A percentile compares a stretch with the other conserved stretches of the same genome.
These are phyloP conservation scores for Orchesellides sinensis DNA, from an alignment of 2,888 invertebrate species.

Conservation along the genomic window DNA sequence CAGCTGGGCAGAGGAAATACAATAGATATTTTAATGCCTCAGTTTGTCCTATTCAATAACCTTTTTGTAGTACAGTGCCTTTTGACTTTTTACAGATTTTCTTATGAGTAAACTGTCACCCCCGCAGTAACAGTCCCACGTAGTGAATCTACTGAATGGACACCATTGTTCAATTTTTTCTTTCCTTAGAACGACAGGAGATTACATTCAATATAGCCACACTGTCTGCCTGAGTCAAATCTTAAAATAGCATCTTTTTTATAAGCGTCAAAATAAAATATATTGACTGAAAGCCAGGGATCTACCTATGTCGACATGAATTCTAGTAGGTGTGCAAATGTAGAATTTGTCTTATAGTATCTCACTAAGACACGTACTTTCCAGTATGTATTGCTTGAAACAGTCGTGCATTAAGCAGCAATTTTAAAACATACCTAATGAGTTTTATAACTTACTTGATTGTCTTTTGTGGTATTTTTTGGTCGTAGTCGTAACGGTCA, in stretches of 20 bases:
- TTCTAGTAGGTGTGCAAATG: too few species aligned
- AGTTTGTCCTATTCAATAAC: constrained; percentile 12
- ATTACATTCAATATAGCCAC: constrained; percentile 45
- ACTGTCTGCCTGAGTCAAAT: constrained; percentile 59
- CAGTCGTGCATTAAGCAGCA: too few species aligned
- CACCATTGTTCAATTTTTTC: constrained; percentile 7
- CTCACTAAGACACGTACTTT: too few species aligned
- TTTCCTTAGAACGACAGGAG: constrained; percentile 7
- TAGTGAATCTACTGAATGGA: constrained; percentile 10
- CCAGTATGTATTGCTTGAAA: too few species aligned
- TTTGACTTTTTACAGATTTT: constrained; percentile 20
- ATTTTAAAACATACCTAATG: not conserved
- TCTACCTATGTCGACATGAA: too few species aligned
- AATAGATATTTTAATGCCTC: not conserved
- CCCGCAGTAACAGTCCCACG: constrained; percentile 54
- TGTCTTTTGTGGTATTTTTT: not conserved
- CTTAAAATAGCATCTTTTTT: constrained; percentile 42
- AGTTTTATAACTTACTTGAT: constrained; percentile 3
- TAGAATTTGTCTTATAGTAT: too few species aligned
- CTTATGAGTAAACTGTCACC: constrained; percentile 25
- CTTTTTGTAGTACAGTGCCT: not conserved
- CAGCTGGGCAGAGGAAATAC: not conserved
- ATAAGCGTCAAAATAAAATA: not conserved
- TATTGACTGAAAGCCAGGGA: not conserved
- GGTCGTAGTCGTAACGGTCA: too few species aligned